Percentiles rank a stretch among this genome's conserved stretches.
Conservation (phyloP, 2,113 vertebrate genomes). For the Oostethus manadensis region DNA sequence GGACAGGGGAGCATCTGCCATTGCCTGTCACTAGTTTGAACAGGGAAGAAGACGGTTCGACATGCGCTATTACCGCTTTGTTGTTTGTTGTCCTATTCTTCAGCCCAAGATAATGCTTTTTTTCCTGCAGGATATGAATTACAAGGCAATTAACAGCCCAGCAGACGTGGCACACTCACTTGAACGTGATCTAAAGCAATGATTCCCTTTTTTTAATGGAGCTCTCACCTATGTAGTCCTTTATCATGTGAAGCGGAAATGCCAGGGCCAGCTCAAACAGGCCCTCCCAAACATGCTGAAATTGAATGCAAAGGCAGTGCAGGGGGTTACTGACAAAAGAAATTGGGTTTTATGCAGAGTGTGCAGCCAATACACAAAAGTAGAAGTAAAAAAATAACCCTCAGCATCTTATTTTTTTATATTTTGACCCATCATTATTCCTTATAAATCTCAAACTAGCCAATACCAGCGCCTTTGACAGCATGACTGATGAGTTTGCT, state of each 20-base stretch:
- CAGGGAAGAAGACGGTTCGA: constrained; percentile 47
- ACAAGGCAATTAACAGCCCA: constrained; percentile 16
- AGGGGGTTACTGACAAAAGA: constrained; percentile 67
- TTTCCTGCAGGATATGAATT: constrained; percentile 14
- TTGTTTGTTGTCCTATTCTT: constrained; percentile 24
- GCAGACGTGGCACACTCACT: constrained; percentile 2
- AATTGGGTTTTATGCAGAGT: constrained; percentile 68
- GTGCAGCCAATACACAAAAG: constrained; percentile 63
- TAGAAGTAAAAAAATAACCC: constrained; percentile 55
- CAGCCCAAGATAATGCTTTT: constrained; percentile 11
- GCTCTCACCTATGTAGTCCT: constrained; percentile 16
- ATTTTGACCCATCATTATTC: constrained; percentile 73
- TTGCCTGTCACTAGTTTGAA: constrained; percentile 51
- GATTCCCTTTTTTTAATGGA: constrained; percentile 24
- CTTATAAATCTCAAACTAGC: constrained; percentile 76
- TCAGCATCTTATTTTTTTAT: constrained; percentile 52
- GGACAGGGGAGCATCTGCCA: constrained; percentile 55
- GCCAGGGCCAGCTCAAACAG: constrained; percentile 51
- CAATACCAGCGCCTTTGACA: constrained; percentile 72
- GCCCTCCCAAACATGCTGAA: constrained; percentile 38
- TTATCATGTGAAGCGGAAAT: constrained; percentile 51
- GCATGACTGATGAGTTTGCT: constrained; percentile 78
- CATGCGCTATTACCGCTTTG: constrained; percentile 53
- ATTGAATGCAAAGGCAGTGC: constrained; percentile 65
- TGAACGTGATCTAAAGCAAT: constrained; percentile 19